Evolutionary conservation across 2,113 vertebrate species (phyloP).

Genomic region (Percopsis transmontana): DNA sequence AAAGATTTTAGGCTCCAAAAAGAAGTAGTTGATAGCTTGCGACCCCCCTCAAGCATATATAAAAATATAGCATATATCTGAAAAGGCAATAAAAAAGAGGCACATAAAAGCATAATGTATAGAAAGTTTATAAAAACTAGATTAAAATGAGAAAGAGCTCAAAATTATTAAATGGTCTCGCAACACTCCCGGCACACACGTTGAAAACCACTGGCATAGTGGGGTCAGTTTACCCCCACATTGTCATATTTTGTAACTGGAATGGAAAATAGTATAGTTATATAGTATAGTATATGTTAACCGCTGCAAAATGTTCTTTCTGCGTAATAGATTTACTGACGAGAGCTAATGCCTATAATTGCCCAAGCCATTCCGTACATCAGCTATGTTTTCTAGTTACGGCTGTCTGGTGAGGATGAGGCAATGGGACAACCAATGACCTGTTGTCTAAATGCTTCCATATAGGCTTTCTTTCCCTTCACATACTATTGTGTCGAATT

Average conservation of each 20-base stretch:
- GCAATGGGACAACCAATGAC: constrained; percentile 39
- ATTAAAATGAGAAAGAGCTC: too few species aligned
- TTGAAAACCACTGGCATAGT: too few species aligned
- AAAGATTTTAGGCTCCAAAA: too few species aligned
- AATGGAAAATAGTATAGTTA: constrained; percentile 22
- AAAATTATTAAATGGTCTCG: too few species aligned
- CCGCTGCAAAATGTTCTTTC: constrained; percentile 5
- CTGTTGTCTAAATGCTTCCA: constrained; percentile 42
- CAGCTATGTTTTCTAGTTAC: constrained; percentile 20
- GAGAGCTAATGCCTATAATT: constrained; percentile 30
- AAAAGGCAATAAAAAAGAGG: too few species aligned
- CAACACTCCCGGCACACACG: too few species aligned
- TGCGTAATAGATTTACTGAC: constrained; percentile 34
- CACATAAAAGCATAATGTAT: too few species aligned
- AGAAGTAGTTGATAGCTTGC: too few species aligned
- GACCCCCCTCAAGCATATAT: too few species aligned
- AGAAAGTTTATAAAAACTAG: too few species aligned
- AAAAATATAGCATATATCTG: too few species aligned
- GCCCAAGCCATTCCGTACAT: constrained; percentile 30
- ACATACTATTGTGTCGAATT: constrained; percentile 39
- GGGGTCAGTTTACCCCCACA: too few species aligned
- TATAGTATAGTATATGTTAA: constrained; percentile 16
- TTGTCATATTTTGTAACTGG: constrained; percentile 9
- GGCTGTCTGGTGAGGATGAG: constrained; percentile 43
- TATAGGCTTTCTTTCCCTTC: constrained; percentile 33